phyloP scores from a whole-genome alignment of 1,140 invertebrate species.

The Listronotus oregonensis region DNA sequence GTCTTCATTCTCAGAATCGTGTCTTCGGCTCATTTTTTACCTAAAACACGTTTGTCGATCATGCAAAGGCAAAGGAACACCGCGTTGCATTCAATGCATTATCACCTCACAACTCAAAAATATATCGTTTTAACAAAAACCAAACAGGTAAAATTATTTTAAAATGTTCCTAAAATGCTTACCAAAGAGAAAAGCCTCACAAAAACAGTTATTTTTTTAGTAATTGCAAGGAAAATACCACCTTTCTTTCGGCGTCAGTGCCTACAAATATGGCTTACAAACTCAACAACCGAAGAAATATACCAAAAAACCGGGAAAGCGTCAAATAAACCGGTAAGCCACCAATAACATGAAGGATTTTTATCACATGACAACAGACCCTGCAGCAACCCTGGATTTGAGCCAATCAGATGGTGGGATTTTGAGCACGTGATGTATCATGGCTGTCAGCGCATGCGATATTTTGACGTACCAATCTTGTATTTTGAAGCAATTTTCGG shows the following conservation, averaged over 20 bases:
- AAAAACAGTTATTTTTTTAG: no score
- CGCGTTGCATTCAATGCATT: no score
- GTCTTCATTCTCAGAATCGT: conserved; percentile 51
- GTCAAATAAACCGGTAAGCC: neutral
- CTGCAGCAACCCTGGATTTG: neutral
- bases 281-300: neutral
- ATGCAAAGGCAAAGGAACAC: no score
- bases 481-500: neutral
- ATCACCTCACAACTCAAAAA: no score
- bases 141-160: no score
- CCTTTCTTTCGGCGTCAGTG: conserved; percentile 11
- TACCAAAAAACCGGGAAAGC: neutral
- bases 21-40: conserved; percentile 35
- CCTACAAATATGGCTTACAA: conserved; percentile 6
- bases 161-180: no score
- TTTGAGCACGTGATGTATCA: neutral
- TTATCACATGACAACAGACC: neutral
- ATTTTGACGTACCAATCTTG: neutral
- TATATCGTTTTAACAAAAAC: no score
- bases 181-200: no score
- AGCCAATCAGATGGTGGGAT: neutral
- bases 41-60: conserved; percentile 7
- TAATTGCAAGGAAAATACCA: no score
- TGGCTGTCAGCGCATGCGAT: conserved; percentile 2
- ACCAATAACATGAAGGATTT: neutral